Percentiles rank a stretch among this genome's conserved stretches.
Conservation (phyloP, 2,797 vertebrate species). For the Xenentodon cancila region DNA sequence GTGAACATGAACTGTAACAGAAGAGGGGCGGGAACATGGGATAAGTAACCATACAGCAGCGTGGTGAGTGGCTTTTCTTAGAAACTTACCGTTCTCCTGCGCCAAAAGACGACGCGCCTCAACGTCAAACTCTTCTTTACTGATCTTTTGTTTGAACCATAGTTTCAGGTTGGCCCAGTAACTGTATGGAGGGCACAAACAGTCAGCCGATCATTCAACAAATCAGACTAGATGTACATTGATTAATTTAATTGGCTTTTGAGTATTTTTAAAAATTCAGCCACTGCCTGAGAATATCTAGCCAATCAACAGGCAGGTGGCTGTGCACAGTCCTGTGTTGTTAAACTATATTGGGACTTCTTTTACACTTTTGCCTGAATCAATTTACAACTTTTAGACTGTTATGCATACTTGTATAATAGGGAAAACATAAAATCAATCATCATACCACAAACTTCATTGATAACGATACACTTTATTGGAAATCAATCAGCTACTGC, state of each 20-base stretch:
- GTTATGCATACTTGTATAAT: too few species aligned
- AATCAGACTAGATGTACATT: neutral
- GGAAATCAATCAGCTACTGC: too few species aligned
- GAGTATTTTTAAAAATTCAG: too few species aligned
- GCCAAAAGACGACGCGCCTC: constrained; percentile 94
- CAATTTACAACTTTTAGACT: too few species aligned
- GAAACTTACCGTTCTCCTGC: constrained; percentile 90
- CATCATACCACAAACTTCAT: too few species aligned
- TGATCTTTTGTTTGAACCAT: constrained; percentile 99
- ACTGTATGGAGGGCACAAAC: constrained; percentile 67
- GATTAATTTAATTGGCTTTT: neutral
- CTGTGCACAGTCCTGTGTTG: too few species aligned
- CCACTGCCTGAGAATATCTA: too few species aligned
- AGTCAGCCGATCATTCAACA: neutral
- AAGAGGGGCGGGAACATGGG: constrained; percentile 8
- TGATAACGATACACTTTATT: too few species aligned
- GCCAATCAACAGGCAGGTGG: too few species aligned
- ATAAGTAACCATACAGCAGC: neutral
- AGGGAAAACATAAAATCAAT: too few species aligned
- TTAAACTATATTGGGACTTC: too few species aligned
- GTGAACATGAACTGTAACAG: constrained; percentile 90
- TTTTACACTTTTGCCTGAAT: too few species aligned
- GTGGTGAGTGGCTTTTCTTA: neutral
- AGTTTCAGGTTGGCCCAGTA: constrained; percentile 99
- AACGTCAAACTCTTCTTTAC: constrained; percentile 97